Percentiles rank a stretch among this genome's conserved stretches.
These are phyloP conservation scores for Chymomyza fuscimana DNA, from an alignment of 2,888 invertebrate species.

Conservation along the genomic window DNA sequence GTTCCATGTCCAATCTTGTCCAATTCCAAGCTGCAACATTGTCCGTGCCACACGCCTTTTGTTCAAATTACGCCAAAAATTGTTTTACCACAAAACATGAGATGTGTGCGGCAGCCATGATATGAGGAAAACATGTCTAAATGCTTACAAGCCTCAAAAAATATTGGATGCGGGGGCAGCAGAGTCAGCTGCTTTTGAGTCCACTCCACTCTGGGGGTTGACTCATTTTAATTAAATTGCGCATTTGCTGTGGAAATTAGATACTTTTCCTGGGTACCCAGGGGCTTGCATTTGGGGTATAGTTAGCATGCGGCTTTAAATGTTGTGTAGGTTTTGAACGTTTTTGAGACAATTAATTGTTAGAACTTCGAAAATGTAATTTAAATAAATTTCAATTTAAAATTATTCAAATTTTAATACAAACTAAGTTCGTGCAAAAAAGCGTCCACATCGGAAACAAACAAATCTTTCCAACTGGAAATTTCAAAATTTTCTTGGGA, in stretches of 20 bases:
- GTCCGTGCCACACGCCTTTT: slow-evolving; percentile 21
- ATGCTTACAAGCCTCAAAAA: background rate
- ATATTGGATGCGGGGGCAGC: background rate
- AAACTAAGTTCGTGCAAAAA: too few relatives aligned
- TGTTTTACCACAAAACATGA: slow-evolving; percentile 4
- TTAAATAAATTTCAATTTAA: too few relatives aligned
- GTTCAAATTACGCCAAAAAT: slow-evolving; percentile 37
- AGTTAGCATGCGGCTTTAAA: background rate
- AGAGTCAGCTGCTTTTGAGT: background rate
- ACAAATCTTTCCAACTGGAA: too few relatives aligned
- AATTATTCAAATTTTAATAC: too few relatives aligned
- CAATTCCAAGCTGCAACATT: slow-evolving; percentile 25
- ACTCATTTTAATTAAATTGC: slow-evolving; percentile 47
- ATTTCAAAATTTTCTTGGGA: too few relatives aligned
- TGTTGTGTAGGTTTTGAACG: background rate
- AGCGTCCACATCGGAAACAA: too few relatives aligned
- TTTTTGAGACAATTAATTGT: background rate
- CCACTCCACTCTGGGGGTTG: background rate
- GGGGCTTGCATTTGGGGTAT: background rate
- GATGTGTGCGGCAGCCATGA: background rate
- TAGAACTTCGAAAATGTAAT: background rate
- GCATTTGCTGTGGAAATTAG: slow-evolving; percentile 53
- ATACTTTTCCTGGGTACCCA: slow-evolving; percentile 40
- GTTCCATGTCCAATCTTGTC: background rate
- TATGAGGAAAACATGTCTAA: background rate